These are phyloP conservation scores for Phymanthus crucifer DNA, from an alignment of 92 coral and sea anemone genomes.

Conservation along the genomic window DNA sequence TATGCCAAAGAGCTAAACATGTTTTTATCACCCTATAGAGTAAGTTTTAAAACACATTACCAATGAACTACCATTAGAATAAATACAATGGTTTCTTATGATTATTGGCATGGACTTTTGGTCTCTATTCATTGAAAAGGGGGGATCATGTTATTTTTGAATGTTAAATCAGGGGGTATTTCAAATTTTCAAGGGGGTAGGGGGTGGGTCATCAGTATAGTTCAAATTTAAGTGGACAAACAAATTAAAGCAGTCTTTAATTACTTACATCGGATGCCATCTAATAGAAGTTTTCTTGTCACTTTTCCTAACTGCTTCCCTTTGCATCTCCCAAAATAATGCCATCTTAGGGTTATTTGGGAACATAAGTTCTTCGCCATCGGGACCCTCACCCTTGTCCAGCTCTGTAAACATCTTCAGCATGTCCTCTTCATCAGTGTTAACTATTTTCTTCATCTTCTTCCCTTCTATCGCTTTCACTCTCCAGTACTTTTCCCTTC, in stretches of 20 bases:
- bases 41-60: conserved; percentile 5
- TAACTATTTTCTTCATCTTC: conserved; percentile 21
- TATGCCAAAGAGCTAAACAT: conserved; percentile 34
- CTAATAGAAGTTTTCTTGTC: conserved; percentile 13
- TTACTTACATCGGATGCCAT: conserved; percentile 24
- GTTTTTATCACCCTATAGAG: conserved; percentile 28
- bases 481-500: conserved; percentile 21
- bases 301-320: conserved; percentile 14
- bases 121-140: background rate
- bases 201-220: too few species aligned
- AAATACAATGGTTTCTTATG: too few species aligned
- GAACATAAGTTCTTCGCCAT: conserved; percentile 25
- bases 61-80: too few species aligned
- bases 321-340: conserved; percentile 51
- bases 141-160: background rate
- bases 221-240: too few species aligned
- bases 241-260: too few species aligned
- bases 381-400: conserved; percentile 24
- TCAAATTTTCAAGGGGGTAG: too few species aligned
- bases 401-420: conserved; percentile 38
- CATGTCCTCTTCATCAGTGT: conserved; percentile 41
- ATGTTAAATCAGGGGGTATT: background rate
- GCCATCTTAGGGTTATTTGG: conserved; percentile 26
- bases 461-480: conserved; percentile 35
- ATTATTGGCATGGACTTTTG: background rate